Evolutionary conservation across 2,113 vertebrate genomes (phyloP).

Genomic region (Rhombomys opimus): DNA sequence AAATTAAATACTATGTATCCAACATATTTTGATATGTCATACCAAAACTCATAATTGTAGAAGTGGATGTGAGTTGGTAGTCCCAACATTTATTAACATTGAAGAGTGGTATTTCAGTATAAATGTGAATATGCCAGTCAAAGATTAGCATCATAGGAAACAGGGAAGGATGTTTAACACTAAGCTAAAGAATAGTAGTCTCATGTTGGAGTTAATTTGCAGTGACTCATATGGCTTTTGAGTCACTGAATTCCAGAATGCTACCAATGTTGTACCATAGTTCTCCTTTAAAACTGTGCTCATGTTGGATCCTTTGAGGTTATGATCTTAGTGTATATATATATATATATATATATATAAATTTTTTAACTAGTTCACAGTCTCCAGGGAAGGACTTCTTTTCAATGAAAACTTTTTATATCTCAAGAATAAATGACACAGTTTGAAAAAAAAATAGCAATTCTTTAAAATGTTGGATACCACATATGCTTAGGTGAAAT

Average conservation of each 20-base stretch:
- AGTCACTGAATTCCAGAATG: background rate
- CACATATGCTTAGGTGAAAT: background rate
- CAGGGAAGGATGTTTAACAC: background rate
- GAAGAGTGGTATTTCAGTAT: background rate
- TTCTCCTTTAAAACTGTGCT: background rate
- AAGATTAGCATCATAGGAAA: background rate
- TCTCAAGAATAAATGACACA: background rate
- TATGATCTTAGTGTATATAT: background rate
- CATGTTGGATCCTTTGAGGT: background rate
- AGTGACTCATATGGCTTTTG: background rate
- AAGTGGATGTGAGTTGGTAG: background rate
- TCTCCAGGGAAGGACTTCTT: background rate
- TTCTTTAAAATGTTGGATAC: slow-evolving; percentile 7
- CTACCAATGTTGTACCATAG: background rate
- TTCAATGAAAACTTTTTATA: slow-evolving; percentile 36
- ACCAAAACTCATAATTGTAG: slow-evolving; percentile 9
- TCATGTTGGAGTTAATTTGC: background rate
- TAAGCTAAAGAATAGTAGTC: background rate
- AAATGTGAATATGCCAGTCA: background rate
- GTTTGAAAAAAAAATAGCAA: background rate
- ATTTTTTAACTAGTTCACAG: background rate
- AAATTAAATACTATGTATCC: background rate
- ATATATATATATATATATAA: too few species aligned
- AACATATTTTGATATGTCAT: background rate
- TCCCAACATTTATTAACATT: background rate